These are phyloP conservation scores for Epinotia nisella DNA, from an alignment of 2,888 invertebrate species.

Conservation along the genomic window DNA sequence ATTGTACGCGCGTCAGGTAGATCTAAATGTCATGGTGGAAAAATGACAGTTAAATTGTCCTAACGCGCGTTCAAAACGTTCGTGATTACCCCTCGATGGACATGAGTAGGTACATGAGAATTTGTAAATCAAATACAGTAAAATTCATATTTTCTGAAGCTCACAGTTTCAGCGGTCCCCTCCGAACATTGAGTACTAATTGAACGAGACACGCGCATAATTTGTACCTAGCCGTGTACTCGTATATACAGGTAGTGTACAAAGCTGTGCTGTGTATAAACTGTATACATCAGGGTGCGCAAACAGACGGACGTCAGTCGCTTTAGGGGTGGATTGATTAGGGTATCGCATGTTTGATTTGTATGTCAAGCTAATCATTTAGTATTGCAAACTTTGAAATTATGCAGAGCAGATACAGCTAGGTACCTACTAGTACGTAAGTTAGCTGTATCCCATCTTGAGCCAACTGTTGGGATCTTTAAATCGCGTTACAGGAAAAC, in stretches of 20 bases:
- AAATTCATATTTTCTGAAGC: slow-evolving; percentile 1
- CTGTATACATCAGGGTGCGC: not conserved
- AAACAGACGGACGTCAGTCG: slow-evolving; percentile 5
- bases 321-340: slow-evolving; percentile 27
- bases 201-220: slow-evolving; percentile 39
- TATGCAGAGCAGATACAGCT: not conserved
- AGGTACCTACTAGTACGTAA: not conserved
- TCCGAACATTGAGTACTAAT: slow-evolving; percentile 41
- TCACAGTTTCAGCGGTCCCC: slow-evolving; percentile 33
- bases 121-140: too few relatives aligned
- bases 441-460: not conserved
- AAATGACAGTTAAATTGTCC: too few relatives aligned
- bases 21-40: too few relatives aligned
- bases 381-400: not conserved
- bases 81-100: too few relatives aligned
- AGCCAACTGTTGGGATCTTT: too few relatives aligned
- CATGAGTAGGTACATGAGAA: too few relatives aligned
- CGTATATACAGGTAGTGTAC: slow-evolving; percentile 12
- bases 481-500: too few relatives aligned
- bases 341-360: slow-evolving; percentile 27
- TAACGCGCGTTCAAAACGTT: too few relatives aligned
- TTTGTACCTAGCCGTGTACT: slow-evolving; percentile 26
- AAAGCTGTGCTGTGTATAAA: not conserved
- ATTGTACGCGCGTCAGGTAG: too few relatives aligned
- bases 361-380: slow-evolving; percentile 5